phyloP scores from a whole-genome alignment of 2,113 vertebrate genomes.

The Poeciliopsis retropinna region DNA sequence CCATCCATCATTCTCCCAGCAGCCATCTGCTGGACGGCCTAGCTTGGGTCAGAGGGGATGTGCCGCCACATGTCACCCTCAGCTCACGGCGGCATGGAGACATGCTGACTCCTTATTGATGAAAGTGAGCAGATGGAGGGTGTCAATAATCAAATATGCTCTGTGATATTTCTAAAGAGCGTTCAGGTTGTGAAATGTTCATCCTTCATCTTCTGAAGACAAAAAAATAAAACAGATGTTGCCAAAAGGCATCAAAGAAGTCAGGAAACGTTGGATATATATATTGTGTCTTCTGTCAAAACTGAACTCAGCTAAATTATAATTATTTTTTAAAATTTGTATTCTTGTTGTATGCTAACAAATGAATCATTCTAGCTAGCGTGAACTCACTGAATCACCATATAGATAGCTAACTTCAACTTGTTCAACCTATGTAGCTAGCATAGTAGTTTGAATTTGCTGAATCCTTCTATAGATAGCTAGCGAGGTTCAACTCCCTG shows the following conservation, averaged over 20 bases:
- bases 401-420: too few species aligned
- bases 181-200: background rate
- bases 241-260: background rate
- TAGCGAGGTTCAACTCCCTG: too few species aligned
- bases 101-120: constrained; percentile 21
- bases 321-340: too few species aligned
- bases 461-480: too few species aligned
- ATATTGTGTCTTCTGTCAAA: too few species aligned
- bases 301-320: too few species aligned
- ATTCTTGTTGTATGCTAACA: too few species aligned
- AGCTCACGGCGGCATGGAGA: constrained; percentile 25
- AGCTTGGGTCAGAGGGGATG: constrained; percentile 51
- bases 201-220: background rate
- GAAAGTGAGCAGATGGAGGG: constrained; percentile 7
- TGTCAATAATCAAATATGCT: background rate
- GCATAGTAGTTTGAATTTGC: too few species aligned
- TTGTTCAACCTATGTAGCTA: too few species aligned
- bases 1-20: constrained; percentile 63
- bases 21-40: constrained; percentile 56
- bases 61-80: constrained; percentile 62
- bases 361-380: too few species aligned
- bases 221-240: background rate
- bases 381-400: too few species aligned
- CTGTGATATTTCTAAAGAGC: background rate
- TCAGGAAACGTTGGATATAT: background rate